A percentile compares a stretch with the other conserved stretches of the same genome.
Evolutionary conservation across 2,113 vertebrate species (phyloP).

Genomic region (Crocuta crocuta): DNA sequence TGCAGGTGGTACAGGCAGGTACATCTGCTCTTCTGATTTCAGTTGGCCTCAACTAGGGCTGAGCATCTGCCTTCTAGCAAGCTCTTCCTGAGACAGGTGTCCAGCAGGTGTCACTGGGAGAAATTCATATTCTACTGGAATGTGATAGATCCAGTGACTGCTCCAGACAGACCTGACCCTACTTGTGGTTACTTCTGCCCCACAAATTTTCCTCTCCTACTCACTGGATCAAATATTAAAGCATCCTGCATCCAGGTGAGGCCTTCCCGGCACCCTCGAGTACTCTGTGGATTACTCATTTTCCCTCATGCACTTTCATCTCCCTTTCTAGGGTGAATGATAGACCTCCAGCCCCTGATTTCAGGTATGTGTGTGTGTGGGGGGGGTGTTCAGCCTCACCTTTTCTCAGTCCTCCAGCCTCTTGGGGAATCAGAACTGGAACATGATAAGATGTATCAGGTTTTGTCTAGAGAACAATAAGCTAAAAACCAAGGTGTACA

Average conservation of each 20-base stretch:
- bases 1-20: neutral
- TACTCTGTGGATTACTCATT: neutral
- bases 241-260: neutral
- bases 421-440: neutral
- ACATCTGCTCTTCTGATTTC: neutral
- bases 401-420: neutral
- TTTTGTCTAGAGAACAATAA: neutral
- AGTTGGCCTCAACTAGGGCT: neutral
- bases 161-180: neutral
- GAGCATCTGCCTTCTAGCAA: neutral
- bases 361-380: neutral
- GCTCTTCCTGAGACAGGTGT: neutral
- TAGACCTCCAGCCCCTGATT: neutral
- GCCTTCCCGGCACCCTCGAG: too few relatives aligned
- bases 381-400: neutral
- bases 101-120: neutral
- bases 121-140: neutral
- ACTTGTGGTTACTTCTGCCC: neutral
- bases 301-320: neutral
- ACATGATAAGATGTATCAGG: neutral
- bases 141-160: neutral
- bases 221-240: neutral
- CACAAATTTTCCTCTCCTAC: neutral
- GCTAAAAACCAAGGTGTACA: neutral
- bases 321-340: neutral